These are phyloP conservation scores for Trachythela sp. DNA, from an alignment of 64 coral and sea anemone genomes.

Conservation along the genomic window DNA sequence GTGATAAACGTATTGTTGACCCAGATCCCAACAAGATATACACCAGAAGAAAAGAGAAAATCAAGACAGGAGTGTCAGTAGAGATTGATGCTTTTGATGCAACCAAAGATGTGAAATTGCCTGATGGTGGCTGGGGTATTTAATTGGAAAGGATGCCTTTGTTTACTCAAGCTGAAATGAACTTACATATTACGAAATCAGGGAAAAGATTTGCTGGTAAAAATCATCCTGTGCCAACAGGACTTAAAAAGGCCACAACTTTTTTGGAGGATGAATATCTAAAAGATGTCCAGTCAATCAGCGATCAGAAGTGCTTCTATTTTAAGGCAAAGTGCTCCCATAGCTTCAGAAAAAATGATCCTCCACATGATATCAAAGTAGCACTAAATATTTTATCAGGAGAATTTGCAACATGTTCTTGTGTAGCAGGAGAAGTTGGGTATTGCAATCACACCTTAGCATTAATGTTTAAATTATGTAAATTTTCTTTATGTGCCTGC, in stretches of 20 bases:
- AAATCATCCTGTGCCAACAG: not conserved
- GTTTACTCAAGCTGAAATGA: too few species aligned
- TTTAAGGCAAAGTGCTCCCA: not conserved
- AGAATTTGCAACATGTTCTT: not conserved
- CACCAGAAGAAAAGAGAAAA: too few species aligned
- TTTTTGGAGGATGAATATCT: not conserved
- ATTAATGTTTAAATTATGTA: conserved; percentile 77
- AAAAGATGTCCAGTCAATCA: not conserved
- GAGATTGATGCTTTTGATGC: too few species aligned
- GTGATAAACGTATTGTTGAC: too few species aligned
- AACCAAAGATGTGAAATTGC: too few species aligned
- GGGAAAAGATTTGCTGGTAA: not conserved
- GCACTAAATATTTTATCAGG: not conserved
- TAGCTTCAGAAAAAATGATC: conserved; percentile 6
- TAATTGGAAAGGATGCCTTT: too few species aligned
- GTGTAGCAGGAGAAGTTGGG: not conserved
- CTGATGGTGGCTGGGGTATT: too few species aligned
- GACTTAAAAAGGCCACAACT: not conserved
- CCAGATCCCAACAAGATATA: too few species aligned
- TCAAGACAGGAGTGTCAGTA: too few species aligned
- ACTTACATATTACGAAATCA: not conserved
- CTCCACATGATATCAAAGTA: conserved; percentile 1
- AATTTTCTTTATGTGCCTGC: conserved; percentile 52
- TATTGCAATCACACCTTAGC: conserved; percentile 37
- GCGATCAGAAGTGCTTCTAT: not conserved